Evolutionary conservation across 2,888 invertebrate species (phyloP).

Genomic region (Tolmerus cingulatus): DNA sequence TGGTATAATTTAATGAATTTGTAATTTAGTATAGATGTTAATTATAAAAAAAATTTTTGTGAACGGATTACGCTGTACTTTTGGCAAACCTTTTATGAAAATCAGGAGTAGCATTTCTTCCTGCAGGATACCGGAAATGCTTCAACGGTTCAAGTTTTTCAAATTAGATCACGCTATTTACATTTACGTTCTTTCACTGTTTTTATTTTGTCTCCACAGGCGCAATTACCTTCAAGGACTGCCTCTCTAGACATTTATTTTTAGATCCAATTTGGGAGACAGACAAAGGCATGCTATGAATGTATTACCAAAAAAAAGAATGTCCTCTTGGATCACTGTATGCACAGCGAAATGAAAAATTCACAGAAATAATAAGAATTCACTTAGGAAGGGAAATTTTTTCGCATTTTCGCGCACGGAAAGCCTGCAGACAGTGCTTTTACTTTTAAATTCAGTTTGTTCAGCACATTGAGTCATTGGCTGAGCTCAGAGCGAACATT

Average conservation of each 20-base stretch:
- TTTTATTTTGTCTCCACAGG: not conserved
- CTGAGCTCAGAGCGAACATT: not conserved
- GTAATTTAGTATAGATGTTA: not conserved
- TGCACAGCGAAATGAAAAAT: not conserved
- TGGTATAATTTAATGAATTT: not conserved
- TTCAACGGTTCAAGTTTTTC: not conserved
- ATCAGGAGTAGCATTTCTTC: not conserved
- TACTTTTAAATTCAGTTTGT: conserved; percentile 15
- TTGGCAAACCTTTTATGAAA: not conserved
- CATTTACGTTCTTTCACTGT: not conserved
- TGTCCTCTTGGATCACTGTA: not conserved
- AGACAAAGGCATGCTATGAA: not conserved
- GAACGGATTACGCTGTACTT: no score
- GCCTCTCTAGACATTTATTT: not conserved
- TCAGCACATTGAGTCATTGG: not conserved
- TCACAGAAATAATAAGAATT: conserved; percentile 2
- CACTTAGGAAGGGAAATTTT: not conserved
- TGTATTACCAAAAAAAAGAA: not conserved
- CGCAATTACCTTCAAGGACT: not conserved
- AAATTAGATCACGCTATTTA: not conserved
- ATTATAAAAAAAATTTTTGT: no score
- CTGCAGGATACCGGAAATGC: not conserved
- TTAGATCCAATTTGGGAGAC: not conserved
- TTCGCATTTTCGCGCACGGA: not conserved
- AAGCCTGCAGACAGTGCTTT: conserved; percentile 16